These are phyloP conservation scores for Nothobranchius furzeri DNA, from an alignment of 2,113 vertebrate species.

Conservation along the genomic window DNA sequence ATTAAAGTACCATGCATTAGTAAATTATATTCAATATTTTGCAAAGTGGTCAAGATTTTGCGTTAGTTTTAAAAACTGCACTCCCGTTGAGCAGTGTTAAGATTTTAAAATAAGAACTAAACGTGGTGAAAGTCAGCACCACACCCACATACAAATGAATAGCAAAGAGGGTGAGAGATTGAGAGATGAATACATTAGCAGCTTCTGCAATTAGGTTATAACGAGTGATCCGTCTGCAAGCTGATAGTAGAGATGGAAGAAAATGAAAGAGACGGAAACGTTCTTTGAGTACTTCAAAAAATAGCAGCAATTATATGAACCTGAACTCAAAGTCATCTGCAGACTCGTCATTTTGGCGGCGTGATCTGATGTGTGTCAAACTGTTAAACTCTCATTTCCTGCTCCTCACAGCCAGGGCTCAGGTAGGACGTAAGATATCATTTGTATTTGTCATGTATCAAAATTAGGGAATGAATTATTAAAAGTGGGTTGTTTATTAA, in stretches of 20 bases:
- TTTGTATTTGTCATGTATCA: neutral
- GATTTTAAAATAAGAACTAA: conserved; percentile 1
- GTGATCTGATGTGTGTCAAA: conserved; percentile 26
- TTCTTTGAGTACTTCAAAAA: neutral
- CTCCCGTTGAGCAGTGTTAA: neutral
- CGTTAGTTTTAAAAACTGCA: neutral
- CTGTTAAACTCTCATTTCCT: conserved; percentile 45
- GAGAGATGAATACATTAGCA: conserved; percentile 25
- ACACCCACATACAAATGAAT: conserved; percentile 7
- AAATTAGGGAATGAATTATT: conserved; percentile 4
- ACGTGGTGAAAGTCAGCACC: neutral
- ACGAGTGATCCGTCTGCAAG: conserved; percentile 2
- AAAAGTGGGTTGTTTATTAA: neutral
- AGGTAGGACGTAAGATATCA: neutral
- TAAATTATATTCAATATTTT: neutral
- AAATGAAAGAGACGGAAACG: neutral
- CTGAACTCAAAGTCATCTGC: neutral
- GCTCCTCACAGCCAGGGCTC: neutral
- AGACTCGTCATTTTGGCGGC: conserved; percentile 17
- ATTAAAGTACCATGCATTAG: no score
- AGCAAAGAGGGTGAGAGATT: conserved; percentile 25
- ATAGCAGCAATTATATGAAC: conserved; percentile 13
- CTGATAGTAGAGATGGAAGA: neutral
- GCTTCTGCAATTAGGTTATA: conserved; percentile 30
- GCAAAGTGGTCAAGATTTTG: conserved; percentile 1